These are phyloP conservation scores for Caenorhabditis sinica DNA, from an alignment of 2,888 invertebrate species.

Conservation along the genomic window DNA sequence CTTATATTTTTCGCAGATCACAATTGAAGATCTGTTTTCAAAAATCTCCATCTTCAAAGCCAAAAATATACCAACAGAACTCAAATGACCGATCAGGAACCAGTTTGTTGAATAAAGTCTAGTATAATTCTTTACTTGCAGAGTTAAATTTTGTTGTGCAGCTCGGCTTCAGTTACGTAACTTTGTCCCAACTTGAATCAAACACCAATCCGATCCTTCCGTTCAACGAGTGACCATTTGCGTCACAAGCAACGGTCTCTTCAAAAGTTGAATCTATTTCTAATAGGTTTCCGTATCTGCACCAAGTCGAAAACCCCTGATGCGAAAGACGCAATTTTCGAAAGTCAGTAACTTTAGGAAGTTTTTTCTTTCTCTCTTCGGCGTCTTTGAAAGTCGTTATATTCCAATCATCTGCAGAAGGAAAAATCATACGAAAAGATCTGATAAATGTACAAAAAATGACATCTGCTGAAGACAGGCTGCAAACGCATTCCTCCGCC, in stretches of 20 bases:
- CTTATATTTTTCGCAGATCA: background rate
- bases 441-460: slow-evolving; percentile 32
- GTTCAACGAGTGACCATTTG: slow-evolving; percentile 43
- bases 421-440: background rate
- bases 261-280: slow-evolving; percentile 21
- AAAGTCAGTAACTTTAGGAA: slow-evolving; percentile 21
- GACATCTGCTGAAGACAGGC: slow-evolving; percentile 1
- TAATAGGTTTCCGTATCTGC: background rate
- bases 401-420: background rate
- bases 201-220: slow-evolving; percentile 36
- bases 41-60: slow-evolving; percentile 18
- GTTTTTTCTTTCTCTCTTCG: slow-evolving; percentile 4
- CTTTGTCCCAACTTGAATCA: slow-evolving; percentile 23
- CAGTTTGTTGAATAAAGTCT: slow-evolving; percentile 20
- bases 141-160: slow-evolving; percentile 20
- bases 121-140: slow-evolving; percentile 17
- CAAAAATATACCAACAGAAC: slow-evolving; percentile 1
- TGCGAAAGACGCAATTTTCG: slow-evolving; percentile 35
- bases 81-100: background rate
- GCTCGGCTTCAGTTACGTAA: background rate
- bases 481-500: slow-evolving; percentile 8
- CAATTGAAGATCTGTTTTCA: slow-evolving; percentile 10
- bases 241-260: slow-evolving; percentile 42
- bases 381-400: background rate
- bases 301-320: slow-evolving; percentile 18